Conservation (phyloP, 2,888 invertebrate genomes). For the Villa cingulata region DNA sequence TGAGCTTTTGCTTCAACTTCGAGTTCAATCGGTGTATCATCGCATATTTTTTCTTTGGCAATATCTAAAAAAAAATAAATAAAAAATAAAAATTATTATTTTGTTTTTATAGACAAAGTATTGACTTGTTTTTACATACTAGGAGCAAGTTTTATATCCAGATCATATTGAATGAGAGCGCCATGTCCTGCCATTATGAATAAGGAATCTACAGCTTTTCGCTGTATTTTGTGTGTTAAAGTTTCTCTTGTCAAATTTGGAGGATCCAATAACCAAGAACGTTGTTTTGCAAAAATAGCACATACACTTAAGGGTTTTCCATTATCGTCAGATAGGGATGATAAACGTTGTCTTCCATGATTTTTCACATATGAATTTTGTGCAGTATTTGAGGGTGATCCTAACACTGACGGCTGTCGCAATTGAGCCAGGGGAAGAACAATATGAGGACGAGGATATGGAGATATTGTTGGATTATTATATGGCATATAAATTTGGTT, state of each 20-base stretch:
- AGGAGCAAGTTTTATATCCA: slow-evolving; percentile 60
- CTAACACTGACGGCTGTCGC: slow-evolving; percentile 46
- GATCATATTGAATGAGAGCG: slow-evolving; percentile 71
- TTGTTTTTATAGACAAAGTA: no score
- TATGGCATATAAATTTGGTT: slow-evolving; percentile 44
- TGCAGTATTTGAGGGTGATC: slow-evolving; percentile 27
- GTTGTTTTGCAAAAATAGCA: slow-evolving; percentile 60
- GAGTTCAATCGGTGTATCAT: slow-evolving; percentile 75
- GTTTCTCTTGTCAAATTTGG: slow-evolving; percentile 36
- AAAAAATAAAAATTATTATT: background rate
- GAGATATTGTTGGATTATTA: slow-evolving; percentile 81
- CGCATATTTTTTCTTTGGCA: slow-evolving; percentile 72
- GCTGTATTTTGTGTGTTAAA: slow-evolving; percentile 33
- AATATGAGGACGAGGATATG: slow-evolving; percentile 74
- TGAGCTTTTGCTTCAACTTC: slow-evolving; percentile 76
- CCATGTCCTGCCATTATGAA: slow-evolving; percentile 85
- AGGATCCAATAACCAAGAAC: slow-evolving; percentile 51
- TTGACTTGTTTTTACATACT: slow-evolving; percentile 27
- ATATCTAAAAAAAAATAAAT: slow-evolving; percentile 39
- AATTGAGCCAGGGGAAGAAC: slow-evolving; percentile 75
- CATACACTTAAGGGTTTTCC: slow-evolving; percentile 60
- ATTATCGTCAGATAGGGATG: slow-evolving; percentile 56
- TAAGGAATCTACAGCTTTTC: slow-evolving; percentile 63
- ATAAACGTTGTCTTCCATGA: slow-evolving; percentile 51
- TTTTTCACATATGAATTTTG: slow-evolving; percentile 14